A percentile compares a stretch with the other conserved stretches of the same genome.
These are phyloP conservation scores for Myotis findleyi DNA, from an alignment of 2,797 vertebrate species.

Conservation along the genomic window DNA sequence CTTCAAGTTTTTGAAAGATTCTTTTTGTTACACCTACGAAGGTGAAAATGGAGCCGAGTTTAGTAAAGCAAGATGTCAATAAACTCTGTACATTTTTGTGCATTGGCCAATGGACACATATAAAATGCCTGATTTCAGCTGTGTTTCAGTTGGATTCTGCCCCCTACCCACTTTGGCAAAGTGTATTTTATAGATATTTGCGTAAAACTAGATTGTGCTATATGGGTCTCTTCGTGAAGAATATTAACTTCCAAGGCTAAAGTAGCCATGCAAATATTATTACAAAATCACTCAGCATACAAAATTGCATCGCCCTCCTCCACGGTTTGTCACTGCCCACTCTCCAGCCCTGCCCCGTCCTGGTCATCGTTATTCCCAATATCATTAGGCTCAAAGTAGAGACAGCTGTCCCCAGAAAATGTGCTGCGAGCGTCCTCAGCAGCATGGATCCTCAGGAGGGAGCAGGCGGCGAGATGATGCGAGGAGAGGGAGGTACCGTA, in stretches of 20 bases:
- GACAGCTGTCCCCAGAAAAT: constrained; percentile 79
- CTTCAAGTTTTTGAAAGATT: neutral
- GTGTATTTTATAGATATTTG: constrained; percentile 67
- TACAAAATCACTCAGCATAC: constrained; percentile 52
- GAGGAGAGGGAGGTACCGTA: neutral
- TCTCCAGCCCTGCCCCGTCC: neutral
- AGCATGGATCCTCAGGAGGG: constrained; percentile 16
- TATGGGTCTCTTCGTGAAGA: constrained; percentile 60
- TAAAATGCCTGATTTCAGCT: constrained; percentile 58
- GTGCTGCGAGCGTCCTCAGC: neutral
- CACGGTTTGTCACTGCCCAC: neutral
- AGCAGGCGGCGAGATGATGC: neutral
- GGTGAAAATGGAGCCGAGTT: constrained; percentile 31
- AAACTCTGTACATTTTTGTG: constrained; percentile 49
- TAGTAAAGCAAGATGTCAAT: constrained; percentile 62
- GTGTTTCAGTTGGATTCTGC: neutral
- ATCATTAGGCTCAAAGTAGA: constrained; percentile 70
- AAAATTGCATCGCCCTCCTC: constrained; percentile 22
- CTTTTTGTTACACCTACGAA: neutral
- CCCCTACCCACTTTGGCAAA: constrained; percentile 41
- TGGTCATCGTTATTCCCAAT: constrained; percentile 55
- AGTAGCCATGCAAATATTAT: constrained; percentile 72
- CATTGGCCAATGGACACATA: constrained; percentile 62
- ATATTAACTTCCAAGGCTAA: constrained; percentile 68
- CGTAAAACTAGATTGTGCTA: constrained; percentile 67